Conservation (phyloP, 2,113 vertebrate genomes). For the Polypterus senegalus region DNA sequence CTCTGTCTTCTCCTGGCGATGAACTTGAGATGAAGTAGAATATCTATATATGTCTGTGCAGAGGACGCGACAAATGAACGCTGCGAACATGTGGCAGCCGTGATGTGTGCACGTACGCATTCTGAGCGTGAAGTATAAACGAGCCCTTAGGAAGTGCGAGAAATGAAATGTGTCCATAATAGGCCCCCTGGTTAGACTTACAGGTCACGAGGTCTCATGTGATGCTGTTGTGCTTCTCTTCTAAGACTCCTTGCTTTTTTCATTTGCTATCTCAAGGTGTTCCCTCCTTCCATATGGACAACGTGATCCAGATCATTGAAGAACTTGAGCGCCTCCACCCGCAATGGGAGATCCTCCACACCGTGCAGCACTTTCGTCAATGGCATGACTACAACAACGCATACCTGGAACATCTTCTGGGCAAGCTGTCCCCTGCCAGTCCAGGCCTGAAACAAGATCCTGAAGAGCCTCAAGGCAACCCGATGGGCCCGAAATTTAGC, state of each 20-base stretch:
- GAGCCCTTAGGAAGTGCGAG: too few species aligned
- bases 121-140: background rate
- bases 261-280: slow-evolving; percentile 26
- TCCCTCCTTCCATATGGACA: slow-evolving; percentile 41
- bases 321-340: slow-evolving; percentile 33
- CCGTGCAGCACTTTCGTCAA: slow-evolving; percentile 25
- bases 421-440: background rate
- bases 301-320: slow-evolving; percentile 44
- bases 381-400: slow-evolving; percentile 19
- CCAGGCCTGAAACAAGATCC: background rate
- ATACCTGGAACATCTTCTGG: slow-evolving; percentile 31
- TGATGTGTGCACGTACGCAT: background rate
- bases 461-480: too few species aligned
- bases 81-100: too few species aligned
- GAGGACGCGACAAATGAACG: too few species aligned
- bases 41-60: too few species aligned
- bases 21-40: too few species aligned
- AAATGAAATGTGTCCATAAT: too few species aligned
- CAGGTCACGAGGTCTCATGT: rapidly evolving
- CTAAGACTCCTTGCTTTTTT: background rate
- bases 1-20: too few species aligned
- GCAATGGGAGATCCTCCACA: slow-evolving; percentile 1
- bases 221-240: background rate
- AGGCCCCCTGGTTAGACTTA: background rate
- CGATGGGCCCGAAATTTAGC: slow-evolving; percentile 15